These are phyloP conservation scores for Neosalanx taihuensis DNA, from an alignment of 2,797 vertebrate genomes.

Conservation along the genomic window DNA sequence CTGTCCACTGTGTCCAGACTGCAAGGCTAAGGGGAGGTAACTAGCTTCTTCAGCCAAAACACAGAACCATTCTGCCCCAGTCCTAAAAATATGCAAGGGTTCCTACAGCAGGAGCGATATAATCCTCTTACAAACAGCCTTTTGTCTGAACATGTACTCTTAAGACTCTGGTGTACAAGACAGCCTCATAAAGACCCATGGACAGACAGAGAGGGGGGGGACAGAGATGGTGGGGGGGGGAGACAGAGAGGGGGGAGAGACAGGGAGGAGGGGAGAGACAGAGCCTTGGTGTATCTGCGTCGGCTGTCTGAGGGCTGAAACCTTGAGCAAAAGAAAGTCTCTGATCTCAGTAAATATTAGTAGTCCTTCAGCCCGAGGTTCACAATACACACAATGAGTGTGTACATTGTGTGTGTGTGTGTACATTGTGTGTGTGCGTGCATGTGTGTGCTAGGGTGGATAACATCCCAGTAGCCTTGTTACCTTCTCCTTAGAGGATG, in stretches of 20 bases:
- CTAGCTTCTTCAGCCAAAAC: constrained; percentile 5
- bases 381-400: background rate
- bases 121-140: constrained; percentile 28
- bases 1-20: background rate
- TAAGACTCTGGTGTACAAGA: constrained; percentile 20
- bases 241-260: background rate
- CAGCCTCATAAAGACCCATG: constrained; percentile 4
- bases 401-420: background rate
- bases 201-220: background rate
- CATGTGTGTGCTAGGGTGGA: background rate
- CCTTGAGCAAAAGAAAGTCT: constrained; percentile 32
- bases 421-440: too few relatives aligned
- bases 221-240: background rate
- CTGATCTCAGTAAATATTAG: constrained; percentile 56
- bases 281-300: constrained; percentile 31
- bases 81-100: constrained; percentile 38
- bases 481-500: constrained; percentile 33
- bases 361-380: constrained; percentile 34
- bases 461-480: constrained; percentile 18
- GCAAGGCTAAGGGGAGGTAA: constrained; percentile 5
- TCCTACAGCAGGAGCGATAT: background rate
- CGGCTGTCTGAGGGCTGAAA: constrained; percentile 34
- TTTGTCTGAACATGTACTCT: constrained; percentile 40
- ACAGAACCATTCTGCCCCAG: constrained; percentile 7
- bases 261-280: background rate